Evolutionary conservation across 2,113 vertebrate species (phyloP), one percentile per base, ranked within the genome.

Genomic region (Chlorodrepanis virens): DNA sequence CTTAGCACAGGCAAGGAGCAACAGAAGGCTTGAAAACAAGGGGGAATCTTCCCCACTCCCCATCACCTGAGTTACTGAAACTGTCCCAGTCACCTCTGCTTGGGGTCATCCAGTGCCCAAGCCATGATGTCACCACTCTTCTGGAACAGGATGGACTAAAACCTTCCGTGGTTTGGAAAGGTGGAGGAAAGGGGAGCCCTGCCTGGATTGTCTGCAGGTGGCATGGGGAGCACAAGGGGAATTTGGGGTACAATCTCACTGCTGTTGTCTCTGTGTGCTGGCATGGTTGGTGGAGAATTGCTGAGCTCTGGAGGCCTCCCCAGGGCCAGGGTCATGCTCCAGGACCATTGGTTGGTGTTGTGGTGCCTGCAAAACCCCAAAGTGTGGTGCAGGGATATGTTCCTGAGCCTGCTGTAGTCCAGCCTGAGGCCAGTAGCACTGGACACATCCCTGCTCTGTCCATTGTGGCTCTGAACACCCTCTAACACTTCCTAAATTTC

Each of bases 271-370:
- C 37, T 64, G 27, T 28, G 14, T 35, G 42, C 49, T 68, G 4
- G 35, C 24, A 33, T 40, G 17, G 40, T 42, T 25, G 14, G 9
- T 22, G n/a, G 53, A 68, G 89, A 33, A 40, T 29, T 78, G 45
- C 67, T 37, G 69, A 90, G 67, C 29, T 45, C 65, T 50, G 61
- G 47, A 59, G 49, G 28, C 42, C 19, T 80, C 57, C 24, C 31
- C 13, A 7, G 19, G 59, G 13, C 12, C 10, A 25, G 42, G 23
- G 27, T 27, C 0, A 0, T 79, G 52, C 47, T 79, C 8, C 33
- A 54, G 54, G 22, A 70, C 24, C 9, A 2, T 7, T 67, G 61
- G 14, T 71, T n/a, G 40, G 52, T 35, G n/a, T 47, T 25, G 39
- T 12, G 17, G 11, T 67, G 78, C 64, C 54, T 63, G n/a, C 14